phyloP scores from a whole-genome alignment of 2,797 vertebrate genomes.

The Hoplostethus atlanticus region DNA sequence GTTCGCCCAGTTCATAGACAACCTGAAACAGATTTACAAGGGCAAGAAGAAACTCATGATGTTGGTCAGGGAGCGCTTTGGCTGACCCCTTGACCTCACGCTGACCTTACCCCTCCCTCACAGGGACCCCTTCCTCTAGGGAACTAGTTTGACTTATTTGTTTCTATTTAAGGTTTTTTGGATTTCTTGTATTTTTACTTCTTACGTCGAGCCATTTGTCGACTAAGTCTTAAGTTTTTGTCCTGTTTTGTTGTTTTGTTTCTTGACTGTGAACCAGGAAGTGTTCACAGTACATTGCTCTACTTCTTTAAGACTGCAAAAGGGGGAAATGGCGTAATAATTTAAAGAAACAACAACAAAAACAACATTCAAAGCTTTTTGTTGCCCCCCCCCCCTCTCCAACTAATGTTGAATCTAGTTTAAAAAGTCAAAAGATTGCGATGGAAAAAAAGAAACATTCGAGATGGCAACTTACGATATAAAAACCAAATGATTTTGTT shows the following conservation, averaged over 20 bases:
- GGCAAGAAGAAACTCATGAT: conserved; percentile 99
- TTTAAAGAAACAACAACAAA: conserved; percentile 68
- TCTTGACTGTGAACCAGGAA: conserved; percentile 78
- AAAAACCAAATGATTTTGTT: conserved; percentile 80
- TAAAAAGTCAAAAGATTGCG: conserved; percentile 67
- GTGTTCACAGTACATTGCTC: conserved; percentile 72
- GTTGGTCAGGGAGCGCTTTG: conserved; percentile 96
- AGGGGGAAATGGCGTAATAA: conserved; percentile 55
- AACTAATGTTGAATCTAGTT: conserved; percentile 63
- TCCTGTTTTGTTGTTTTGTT: conserved; percentile 69
- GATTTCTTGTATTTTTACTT: conserved; percentile 65
- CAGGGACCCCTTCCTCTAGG: conserved; percentile 56
- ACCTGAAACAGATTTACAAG: conserved; percentile 99
- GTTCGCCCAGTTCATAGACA: conserved; percentile 99
- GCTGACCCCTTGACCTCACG: conserved; percentile 81
- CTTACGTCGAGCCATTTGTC: conserved; percentile 81
- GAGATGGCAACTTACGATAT: conserved; percentile 73
- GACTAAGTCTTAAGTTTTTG: conserved; percentile 65
- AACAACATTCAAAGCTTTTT: conserved; percentile 32
- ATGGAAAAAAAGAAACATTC: conserved; percentile 53
- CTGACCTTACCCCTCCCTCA: conserved; percentile 17
- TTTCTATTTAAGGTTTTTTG: conserved; percentile 75
- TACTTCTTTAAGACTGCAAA: conserved; percentile 67
- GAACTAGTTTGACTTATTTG: conserved; percentile 63
- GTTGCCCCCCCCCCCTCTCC: conserved; percentile 12